Percentiles rank a stretch among this genome's conserved stretches.
Evolutionary conservation across 2,113 vertebrate genomes (phyloP).

Genomic region (Leiothrix lutea): DNA sequence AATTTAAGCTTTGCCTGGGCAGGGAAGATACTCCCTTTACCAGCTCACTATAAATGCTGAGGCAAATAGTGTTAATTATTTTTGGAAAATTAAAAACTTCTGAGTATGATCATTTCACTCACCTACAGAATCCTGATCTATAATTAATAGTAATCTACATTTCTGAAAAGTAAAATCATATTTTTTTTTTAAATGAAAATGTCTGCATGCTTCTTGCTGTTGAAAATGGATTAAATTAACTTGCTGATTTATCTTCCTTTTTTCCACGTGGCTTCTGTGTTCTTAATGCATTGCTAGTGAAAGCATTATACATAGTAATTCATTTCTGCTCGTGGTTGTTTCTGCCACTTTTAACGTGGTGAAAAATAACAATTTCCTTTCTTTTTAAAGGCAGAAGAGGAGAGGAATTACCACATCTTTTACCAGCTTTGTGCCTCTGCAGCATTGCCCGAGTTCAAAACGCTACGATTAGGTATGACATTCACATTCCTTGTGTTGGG

Average conservation of each 20-base stretch:
- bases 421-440: constrained; percentile 97
- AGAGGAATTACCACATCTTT: constrained; percentile 98
- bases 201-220: neutral
- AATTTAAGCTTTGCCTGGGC: neutral
- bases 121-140: neutral
- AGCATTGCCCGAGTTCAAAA: constrained; percentile 88
- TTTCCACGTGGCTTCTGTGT: neutral
- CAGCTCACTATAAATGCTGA: neutral
- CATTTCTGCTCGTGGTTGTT: neutral
- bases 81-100: constrained; percentile 1
- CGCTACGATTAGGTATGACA: constrained; percentile 85
- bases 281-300: neutral
- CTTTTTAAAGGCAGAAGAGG: constrained; percentile 91
- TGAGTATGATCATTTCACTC: neutral
- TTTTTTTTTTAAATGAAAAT: neutral
- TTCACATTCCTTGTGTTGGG: neutral
- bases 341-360: neutral
- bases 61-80: neutral
- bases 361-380: constrained; percentile 58
- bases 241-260: neutral
- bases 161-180: neutral
- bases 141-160: neutral
- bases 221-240: neutral
- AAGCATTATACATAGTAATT: neutral
- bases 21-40: neutral